A percentile compares a stretch with the other conserved stretches of the same genome.
phyloP scores from a whole-genome alignment of 2,113 vertebrate genomes.

The Glaucidium brasilianum region DNA sequence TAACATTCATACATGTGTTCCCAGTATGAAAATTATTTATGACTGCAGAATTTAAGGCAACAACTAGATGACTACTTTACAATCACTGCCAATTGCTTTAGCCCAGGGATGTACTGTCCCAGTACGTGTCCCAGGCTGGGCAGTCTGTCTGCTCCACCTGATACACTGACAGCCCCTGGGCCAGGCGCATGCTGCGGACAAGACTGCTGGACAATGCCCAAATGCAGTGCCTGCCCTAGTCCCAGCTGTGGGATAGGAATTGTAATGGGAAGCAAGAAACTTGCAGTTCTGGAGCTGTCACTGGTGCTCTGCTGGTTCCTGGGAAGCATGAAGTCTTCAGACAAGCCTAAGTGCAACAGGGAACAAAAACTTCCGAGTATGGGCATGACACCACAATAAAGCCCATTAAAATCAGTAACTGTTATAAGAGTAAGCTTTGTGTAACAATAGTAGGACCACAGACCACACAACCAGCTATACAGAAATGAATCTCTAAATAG shows the following conservation, averaged over 20 bases:
- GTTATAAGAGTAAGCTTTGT: background rate
- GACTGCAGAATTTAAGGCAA: background rate
- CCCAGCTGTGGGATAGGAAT: background rate
- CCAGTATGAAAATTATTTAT: background rate
- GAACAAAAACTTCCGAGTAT: background rate
- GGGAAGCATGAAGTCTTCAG: background rate
- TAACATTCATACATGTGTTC: background rate
- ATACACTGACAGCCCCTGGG: fast-evolving
- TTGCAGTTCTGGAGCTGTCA: background rate
- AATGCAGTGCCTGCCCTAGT: background rate
- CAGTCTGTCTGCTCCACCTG: fast-evolving
- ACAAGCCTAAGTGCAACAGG: background rate
- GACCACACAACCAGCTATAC: background rate
- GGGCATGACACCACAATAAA: fast-evolving
- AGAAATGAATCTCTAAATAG: background rate
- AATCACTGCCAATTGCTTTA: background rate
- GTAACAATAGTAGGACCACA: background rate
- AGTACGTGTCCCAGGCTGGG: fast-evolving
- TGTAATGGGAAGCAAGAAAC: background rate
- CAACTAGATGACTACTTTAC: background rate
- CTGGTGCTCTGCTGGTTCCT: background rate
- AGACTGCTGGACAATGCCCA: background rate
- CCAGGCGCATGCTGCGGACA: background rate
- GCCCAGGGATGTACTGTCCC: background rate
- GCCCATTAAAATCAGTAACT: background rate